Conservation (phyloP, 1,140 invertebrate species). For the Pollicipes pollicipes region DNA sequence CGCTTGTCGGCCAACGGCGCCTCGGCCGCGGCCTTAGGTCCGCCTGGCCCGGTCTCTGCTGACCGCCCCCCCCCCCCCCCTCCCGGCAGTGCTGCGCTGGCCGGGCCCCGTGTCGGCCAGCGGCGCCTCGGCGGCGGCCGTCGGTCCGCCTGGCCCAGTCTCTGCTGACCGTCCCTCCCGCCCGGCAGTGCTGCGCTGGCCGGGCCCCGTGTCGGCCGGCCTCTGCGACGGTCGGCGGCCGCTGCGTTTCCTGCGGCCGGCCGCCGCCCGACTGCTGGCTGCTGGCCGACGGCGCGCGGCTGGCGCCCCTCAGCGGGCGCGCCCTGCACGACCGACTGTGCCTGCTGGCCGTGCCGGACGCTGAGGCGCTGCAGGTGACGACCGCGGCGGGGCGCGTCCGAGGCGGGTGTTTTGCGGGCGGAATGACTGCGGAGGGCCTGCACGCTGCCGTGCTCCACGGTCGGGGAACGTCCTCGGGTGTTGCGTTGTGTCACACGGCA, state of each 20-base stretch:
- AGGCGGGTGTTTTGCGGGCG: no score
- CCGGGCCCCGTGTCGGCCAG: constrained; percentile 12
- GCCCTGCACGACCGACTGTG: not conserved
- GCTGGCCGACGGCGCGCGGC: not conserved
- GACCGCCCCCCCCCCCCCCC: no score
- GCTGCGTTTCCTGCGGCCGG: not conserved
- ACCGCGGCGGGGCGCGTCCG: no score
- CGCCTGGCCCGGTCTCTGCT: no score
- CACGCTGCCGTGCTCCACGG: no score
- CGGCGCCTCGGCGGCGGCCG: constrained; percentile 9
- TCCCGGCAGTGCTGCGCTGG: not conserved
- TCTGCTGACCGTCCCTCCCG: no score
- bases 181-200: not conserved
- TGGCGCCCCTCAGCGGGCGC: not conserved
- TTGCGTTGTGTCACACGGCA: no score
- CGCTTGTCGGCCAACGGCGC: no score
- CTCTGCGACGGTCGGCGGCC: constrained; percentile 9
- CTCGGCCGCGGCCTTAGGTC: no score
- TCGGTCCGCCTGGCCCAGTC: no score
- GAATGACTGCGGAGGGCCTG: no score
- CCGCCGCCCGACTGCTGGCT: not conserved
- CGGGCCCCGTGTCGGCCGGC: constrained; percentile 13
- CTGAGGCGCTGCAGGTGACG: not conserved
- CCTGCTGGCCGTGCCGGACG: not conserved
- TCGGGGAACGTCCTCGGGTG: no score